Conservation (phyloP, 2,888 invertebrate genomes). For the Tricholauxania praeusta region DNA sequence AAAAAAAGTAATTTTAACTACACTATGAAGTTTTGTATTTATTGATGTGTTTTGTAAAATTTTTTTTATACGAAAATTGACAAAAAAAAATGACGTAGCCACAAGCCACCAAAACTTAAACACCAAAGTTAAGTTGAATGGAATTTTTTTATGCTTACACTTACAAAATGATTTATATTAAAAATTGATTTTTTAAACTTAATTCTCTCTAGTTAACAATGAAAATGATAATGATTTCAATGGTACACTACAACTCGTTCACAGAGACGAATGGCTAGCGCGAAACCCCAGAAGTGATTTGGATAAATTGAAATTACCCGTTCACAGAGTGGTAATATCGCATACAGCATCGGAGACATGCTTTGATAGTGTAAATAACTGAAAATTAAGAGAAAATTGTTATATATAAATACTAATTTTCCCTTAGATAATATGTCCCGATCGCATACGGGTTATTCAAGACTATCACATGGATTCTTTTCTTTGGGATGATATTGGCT, state of each 20-base stretch:
- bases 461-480: conserved; percentile 75
- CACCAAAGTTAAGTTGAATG: conserved; percentile 59
- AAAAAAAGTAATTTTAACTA: no score
- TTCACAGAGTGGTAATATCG: conserved; percentile 72
- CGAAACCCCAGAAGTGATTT: conserved; percentile 71
- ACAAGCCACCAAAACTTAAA: neutral
- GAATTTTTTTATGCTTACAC: conserved; percentile 49
- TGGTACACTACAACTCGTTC: conserved; percentile 70
- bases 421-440: conserved; percentile 71
- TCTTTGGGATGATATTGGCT: conserved; percentile 78
- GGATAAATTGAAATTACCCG: conserved; percentile 69
- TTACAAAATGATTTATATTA: neutral
- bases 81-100: neutral
- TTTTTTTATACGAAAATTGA: neutral
- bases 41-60: no score
- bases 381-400: neutral
- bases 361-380: conserved; percentile 67
- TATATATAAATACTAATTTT: conserved; percentile 7
- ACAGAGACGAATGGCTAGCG: conserved; percentile 76
- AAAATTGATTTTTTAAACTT: conserved; percentile 3
- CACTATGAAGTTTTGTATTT: no score
- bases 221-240: conserved; percentile 41
- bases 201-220: conserved; percentile 15
- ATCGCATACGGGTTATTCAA: conserved; percentile 70
- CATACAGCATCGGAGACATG: conserved; percentile 77